These are phyloP conservation scores for Anguilla anguilla DNA, from an alignment of 2,797 vertebrate genomes.

Conservation along the genomic window DNA sequence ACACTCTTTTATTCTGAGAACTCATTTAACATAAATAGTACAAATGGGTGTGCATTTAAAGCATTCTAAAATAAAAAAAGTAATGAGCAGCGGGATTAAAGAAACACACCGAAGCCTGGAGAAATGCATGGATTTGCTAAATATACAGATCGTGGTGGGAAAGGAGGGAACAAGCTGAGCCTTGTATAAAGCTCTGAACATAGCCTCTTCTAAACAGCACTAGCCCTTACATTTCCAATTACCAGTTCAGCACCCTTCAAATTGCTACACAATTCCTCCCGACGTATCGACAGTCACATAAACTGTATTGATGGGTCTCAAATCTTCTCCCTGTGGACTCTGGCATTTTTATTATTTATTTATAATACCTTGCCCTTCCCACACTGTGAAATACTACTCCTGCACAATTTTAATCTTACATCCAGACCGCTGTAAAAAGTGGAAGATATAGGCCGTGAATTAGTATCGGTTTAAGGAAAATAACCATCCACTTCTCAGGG, in stretches of 20 bases:
- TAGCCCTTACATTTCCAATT: constrained; percentile 17
- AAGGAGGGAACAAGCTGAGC: neutral
- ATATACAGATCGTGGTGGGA: neutral
- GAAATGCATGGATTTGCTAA: constrained; percentile 19
- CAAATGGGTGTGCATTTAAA: constrained; percentile 15
- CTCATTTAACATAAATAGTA: neutral
- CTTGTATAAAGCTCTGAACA: neutral
- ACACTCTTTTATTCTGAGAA: constrained; percentile 15
- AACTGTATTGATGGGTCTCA: constrained; percentile 57
- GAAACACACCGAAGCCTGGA: neutral
- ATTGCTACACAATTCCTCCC: constrained; percentile 44
- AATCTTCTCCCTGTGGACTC: constrained; percentile 47
- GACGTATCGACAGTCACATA: constrained; percentile 51
- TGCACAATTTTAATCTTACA: constrained; percentile 53
- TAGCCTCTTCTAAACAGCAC: neutral
- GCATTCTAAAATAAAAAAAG: neutral
- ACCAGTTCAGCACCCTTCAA: constrained; percentile 45
- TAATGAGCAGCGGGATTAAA: neutral
- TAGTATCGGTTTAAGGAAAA: constrained; percentile 27
- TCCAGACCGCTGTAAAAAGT: constrained; percentile 30
- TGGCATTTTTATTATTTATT: constrained; percentile 33
- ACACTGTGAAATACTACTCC: constrained; percentile 54
- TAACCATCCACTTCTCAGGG: neutral
- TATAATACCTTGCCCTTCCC: constrained; percentile 45
- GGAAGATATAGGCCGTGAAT: constrained; percentile 14